Evolutionary conservation across 2,797 vertebrate genomes (phyloP).

Genomic region (Chelon labrosus): DNA sequence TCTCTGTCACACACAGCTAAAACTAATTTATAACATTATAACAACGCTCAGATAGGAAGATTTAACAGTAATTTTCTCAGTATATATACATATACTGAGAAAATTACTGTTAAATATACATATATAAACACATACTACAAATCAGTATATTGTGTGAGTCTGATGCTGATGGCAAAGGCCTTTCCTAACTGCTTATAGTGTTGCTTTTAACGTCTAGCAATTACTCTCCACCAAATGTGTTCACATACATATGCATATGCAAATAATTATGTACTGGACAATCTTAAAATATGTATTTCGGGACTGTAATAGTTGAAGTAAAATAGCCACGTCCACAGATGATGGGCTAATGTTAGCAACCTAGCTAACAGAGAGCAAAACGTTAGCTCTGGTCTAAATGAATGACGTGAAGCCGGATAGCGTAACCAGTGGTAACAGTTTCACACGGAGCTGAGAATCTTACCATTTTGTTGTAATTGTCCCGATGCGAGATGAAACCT

Average conservation of each 20-base stretch:
- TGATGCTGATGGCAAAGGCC: slow-evolving; percentile 24
- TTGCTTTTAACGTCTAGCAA: background rate
- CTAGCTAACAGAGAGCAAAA: slow-evolving; percentile 51
- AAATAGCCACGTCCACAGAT: slow-evolving; percentile 81
- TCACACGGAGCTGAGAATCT: slow-evolving; percentile 20
- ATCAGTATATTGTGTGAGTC: no score
- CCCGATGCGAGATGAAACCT: slow-evolving; percentile 25
- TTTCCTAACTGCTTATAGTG: background rate
- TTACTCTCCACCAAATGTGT: background rate
- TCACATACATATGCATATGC: background rate
- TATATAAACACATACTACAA: no score
- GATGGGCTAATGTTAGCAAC: slow-evolving; percentile 56
- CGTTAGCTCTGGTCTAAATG: slow-evolving; percentile 21
- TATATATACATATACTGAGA: no score
- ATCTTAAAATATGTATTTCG: background rate
- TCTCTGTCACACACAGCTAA: background rate
- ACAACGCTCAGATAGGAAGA: background rate
- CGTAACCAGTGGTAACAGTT: fast-evolving
- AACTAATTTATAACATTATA: background rate
- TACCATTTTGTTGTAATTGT: slow-evolving; percentile 77
- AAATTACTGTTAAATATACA: no score
- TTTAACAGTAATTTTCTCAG: no score
- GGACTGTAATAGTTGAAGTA: background rate
- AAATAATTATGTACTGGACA: fast-evolving
- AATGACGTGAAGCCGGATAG: background rate